These are phyloP conservation scores for Eupeodes latifasciatus DNA, from an alignment of 2,888 invertebrate species.

Conservation along the genomic window DNA sequence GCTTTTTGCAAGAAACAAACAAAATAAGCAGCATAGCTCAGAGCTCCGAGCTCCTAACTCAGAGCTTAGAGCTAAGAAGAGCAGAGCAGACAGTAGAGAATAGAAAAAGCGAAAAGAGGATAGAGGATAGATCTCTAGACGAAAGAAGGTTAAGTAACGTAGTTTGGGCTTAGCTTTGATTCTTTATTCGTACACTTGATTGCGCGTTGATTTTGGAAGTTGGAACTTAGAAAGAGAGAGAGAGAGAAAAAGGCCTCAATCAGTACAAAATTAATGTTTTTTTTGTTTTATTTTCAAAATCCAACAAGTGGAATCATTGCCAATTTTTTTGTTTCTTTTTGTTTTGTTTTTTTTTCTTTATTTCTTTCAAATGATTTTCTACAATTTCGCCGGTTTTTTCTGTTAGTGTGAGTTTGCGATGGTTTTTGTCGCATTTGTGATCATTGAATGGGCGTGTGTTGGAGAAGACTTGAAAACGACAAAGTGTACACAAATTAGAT, in stretches of 20 bases:
- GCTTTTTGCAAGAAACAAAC: slow-evolving; percentile 49
- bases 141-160: slow-evolving; percentile 66
- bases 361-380: slow-evolving; percentile 20
- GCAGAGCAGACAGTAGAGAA: background rate
- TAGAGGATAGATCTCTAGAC: background rate
- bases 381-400: slow-evolving; percentile 61
- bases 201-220: slow-evolving; percentile 3
- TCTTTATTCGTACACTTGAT: slow-evolving; percentile 16
- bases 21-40: background rate
- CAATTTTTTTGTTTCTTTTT: slow-evolving; percentile 45
- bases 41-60: background rate
- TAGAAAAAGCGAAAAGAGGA: slow-evolving; percentile 39
- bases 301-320: slow-evolving; percentile 68
- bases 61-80: background rate
- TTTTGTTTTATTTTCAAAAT: slow-evolving; percentile 21
- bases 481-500: slow-evolving; percentile 14
- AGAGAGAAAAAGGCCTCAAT: slow-evolving; percentile 32
- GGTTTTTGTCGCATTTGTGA: background rate
- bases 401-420: slow-evolving; percentile 11
- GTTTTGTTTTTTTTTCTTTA: slow-evolving; percentile 19
- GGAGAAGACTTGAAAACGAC: slow-evolving; percentile 46
- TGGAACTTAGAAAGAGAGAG: too few species aligned
- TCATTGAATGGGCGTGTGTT: slow-evolving; percentile 30
- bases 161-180: slow-evolving; percentile 32
- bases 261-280: slow-evolving; percentile 27